Percentiles rank a stretch among this genome's conserved stretches.
phyloP scores from a whole-genome alignment of 2,888 invertebrate genomes.

The Tyria jacobaeae region DNA sequence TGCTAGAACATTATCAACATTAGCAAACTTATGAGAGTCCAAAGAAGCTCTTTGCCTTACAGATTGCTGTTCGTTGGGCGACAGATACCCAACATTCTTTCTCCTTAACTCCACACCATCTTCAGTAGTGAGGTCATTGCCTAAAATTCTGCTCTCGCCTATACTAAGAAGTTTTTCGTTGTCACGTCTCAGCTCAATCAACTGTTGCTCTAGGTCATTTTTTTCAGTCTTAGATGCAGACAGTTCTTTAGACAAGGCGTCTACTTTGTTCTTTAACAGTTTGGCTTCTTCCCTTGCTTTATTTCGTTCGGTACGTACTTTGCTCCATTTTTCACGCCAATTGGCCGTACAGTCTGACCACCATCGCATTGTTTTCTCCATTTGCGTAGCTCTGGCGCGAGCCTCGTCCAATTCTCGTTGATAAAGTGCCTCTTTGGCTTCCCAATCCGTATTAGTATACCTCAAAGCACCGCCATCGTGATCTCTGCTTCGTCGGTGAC shows the following conservation, averaged over 20 bases:
- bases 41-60: constrained; percentile 75
- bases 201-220: constrained; percentile 91
- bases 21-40: constrained; percentile 80
- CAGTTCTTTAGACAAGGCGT: constrained; percentile 91
- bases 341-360: constrained; percentile 99
- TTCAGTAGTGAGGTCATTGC: constrained; percentile 72
- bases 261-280: constrained; percentile 92
- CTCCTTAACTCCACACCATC: constrained; percentile 78
- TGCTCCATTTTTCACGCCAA: constrained; percentile 98
- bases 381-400: constrained; percentile 96
- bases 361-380: constrained; percentile 99
- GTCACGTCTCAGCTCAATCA: constrained; percentile 92
- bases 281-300: constrained; percentile 96
- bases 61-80: constrained; percentile 69
- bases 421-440: constrained; percentile 90
- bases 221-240: constrained; percentile 91
- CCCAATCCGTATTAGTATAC: constrained; percentile 91
- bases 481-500: constrained; percentile 87
- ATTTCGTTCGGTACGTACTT: constrained; percentile 96
- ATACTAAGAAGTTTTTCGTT: constrained; percentile 91
- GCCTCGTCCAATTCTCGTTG: constrained; percentile 96
- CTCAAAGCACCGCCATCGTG: constrained; percentile 88
- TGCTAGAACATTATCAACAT: constrained; percentile 77
- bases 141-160: constrained; percentile 77
- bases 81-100: constrained; percentile 64